A percentile compares a stretch with the other conserved stretches of the same genome.
phyloP scores from a whole-genome alignment of 2,113 vertebrate genomes.

The Acanthisitta chloris region DNA sequence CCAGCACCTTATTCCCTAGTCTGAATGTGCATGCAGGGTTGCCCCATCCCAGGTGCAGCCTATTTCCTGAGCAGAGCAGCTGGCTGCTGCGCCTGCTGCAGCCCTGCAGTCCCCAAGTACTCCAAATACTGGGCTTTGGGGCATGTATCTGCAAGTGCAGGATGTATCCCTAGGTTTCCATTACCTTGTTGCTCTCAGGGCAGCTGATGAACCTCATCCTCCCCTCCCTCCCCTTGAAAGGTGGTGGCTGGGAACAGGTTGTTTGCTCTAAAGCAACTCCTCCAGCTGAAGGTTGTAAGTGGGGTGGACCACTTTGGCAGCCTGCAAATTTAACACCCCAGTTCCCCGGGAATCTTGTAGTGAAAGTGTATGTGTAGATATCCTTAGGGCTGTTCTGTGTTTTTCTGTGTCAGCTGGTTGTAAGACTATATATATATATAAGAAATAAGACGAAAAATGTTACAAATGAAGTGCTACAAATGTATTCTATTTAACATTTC shows the following conservation, averaged over 20 bases:
- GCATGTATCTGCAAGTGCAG: accelerated
- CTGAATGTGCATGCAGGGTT: too few relatives aligned
- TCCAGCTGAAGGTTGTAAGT: accelerated
- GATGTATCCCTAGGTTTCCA: neutral
- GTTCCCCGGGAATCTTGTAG: neutral
- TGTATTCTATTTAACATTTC: neutral
- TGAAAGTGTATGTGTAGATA: neutral
- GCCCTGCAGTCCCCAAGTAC: neutral
- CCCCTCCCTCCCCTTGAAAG: neutral
- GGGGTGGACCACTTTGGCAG: accelerated
- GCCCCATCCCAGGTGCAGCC: too few relatives aligned
- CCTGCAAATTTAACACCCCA: neutral
- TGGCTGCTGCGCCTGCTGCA: neutral
- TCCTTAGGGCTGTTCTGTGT: neutral
- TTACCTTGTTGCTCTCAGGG: neutral
- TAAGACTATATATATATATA: neutral
- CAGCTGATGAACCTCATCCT: neutral
- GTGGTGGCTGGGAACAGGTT: neutral
- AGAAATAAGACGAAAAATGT: neutral
- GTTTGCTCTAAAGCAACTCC: neutral
- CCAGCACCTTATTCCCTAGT: too few relatives aligned
- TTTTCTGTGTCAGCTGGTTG: neutral
- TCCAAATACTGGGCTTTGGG: too few relatives aligned
- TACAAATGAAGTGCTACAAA: neutral
- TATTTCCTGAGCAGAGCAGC: neutral